These are phyloP conservation scores for Saiga tatarica DNA, from an alignment of 2,113 vertebrate genomes.

Conservation along the genomic window DNA sequence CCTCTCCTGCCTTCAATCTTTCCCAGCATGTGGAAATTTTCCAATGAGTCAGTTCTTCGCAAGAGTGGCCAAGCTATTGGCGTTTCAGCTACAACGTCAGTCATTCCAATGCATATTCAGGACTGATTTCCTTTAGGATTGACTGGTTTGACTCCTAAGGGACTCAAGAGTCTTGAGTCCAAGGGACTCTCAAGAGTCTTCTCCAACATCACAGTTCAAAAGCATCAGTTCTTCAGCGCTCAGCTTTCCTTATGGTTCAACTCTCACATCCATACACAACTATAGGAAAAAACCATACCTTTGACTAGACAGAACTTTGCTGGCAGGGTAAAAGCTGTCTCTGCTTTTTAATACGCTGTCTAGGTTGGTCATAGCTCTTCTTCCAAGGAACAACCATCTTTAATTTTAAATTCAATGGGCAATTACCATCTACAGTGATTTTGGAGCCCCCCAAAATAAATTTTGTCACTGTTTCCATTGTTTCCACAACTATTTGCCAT, in stretches of 20 bases:
- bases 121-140: background rate
- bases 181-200: background rate
- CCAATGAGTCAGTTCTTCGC: background rate
- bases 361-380: background rate
- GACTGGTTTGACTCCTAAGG: background rate
- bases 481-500: too few relatives aligned
- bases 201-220: background rate
- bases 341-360: background rate
- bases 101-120: background rate
- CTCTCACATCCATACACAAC: background rate
- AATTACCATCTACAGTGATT: too few relatives aligned
- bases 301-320: background rate
- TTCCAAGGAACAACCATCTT: background rate
- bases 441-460: too few relatives aligned
- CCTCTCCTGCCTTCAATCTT: background rate
- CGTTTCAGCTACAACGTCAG: background rate
- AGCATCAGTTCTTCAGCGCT: background rate
- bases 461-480: too few relatives aligned
- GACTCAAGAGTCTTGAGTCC: background rate
- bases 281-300: background rate
- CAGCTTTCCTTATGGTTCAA: background rate
- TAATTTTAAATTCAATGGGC: background rate
- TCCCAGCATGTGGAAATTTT: background rate
- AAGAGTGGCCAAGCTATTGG: background rate
- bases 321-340: background rate